A percentile compares a stretch with the other conserved stretches of the same genome.
Conservation (phyloP, 2,113 vertebrate genomes). For the Phainopepla nitens region DNA sequence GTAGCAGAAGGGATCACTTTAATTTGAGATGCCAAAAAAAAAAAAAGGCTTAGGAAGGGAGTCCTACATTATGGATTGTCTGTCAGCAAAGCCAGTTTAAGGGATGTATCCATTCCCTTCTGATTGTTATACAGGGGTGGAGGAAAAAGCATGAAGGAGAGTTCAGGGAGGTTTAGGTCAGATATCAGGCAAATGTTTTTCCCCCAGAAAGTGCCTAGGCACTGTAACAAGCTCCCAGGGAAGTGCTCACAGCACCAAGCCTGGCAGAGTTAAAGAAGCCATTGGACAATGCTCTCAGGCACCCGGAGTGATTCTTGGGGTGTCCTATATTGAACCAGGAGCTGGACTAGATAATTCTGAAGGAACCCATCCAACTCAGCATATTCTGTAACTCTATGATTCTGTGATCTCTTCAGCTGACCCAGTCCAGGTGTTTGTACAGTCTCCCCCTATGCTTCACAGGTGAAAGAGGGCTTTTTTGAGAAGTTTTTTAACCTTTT, state of each 20-base stretch:
- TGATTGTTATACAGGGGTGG: accelerated
- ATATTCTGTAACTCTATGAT: not conserved
- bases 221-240: not conserved
- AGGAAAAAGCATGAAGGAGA: not conserved
- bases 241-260: not conserved
- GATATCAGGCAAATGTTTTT: not conserved
- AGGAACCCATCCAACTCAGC: not conserved
- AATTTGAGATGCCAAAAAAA: not conserved
- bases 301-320: not conserved
- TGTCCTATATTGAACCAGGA: not conserved
- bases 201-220: too few species aligned
- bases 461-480: not conserved
- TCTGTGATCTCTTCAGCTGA: not conserved
- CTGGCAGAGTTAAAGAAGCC: accelerated
- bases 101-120: not conserved
- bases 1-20: not conserved
- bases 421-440: not conserved
- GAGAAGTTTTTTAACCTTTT: not conserved
- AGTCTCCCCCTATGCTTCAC: not conserved
- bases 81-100: not conserved
- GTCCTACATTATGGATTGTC: not conserved
- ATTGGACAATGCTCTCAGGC: not conserved
- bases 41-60: not conserved
- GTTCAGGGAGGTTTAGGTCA: not conserved
- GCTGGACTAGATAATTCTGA: not conserved